Conservation (phyloP, 2,113 vertebrate species). For the Pteruthius melanotis region DNA sequence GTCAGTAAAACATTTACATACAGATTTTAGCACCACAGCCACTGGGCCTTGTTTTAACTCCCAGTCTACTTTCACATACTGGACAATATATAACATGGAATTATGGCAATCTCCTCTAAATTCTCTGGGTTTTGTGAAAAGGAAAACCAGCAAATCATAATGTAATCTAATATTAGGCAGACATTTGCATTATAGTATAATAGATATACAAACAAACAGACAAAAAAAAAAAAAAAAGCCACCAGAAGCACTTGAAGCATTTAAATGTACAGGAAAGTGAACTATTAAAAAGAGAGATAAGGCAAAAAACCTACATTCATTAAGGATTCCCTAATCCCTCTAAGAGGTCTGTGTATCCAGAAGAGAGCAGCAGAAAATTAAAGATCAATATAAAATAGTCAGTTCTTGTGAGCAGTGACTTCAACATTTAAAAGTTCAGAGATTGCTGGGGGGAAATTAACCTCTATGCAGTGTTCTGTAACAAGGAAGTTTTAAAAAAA, state of each 20-base stretch:
- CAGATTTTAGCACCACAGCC: neutral
- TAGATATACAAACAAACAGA: neutral
- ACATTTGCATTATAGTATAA: neutral
- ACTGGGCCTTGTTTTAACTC: neutral
- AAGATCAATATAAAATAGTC: neutral
- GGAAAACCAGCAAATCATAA: neutral
- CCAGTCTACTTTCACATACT: neutral
- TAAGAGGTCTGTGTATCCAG: neutral
- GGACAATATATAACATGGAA: neutral
- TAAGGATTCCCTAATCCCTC: neutral
- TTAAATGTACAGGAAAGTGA: neutral
- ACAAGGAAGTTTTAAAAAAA: neutral
- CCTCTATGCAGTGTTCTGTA: neutral
- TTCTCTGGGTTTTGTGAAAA: neutral
- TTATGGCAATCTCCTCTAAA: neutral
- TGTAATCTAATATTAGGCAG: neutral
- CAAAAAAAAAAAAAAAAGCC: neutral
- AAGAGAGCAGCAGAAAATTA: neutral
- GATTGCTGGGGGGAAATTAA: neutral
- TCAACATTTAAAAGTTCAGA: neutral
- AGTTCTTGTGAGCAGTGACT: neutral
- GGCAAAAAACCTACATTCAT: neutral
- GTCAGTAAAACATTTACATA: neutral
- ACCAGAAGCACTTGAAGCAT: neutral
- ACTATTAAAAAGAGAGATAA: neutral